A percentile compares a stretch with the other conserved stretches of the same genome.
phyloP scores from a whole-genome alignment of 2,113 vertebrate species.

The Jaculus jaculus region DNA sequence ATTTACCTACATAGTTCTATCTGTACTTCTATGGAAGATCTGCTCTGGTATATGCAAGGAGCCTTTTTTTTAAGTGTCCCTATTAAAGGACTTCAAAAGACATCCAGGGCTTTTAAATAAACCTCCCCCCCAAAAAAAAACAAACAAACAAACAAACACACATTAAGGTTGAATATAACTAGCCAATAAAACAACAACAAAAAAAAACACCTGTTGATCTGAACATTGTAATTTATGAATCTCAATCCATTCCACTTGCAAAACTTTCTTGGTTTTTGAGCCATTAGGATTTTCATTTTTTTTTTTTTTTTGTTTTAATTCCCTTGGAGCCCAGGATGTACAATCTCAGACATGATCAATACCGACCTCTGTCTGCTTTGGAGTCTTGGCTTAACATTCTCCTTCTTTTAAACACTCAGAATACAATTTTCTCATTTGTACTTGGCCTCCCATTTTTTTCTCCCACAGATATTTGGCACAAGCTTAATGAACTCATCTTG shows the following conservation, averaged over 20 bases:
- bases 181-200: background rate
- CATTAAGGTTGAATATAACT: background rate
- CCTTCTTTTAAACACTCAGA: slow-evolving; percentile 11
- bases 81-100: background rate
- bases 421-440: background rate
- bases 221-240: background rate
- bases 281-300: background rate
- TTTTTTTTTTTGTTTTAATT: background rate
- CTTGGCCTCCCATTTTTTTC: background rate
- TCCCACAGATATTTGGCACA: slow-evolving; percentile 30
- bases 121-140: too few relatives aligned
- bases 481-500: slow-evolving; percentile 51
- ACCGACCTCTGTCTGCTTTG: background rate
- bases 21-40: background rate
- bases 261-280: background rate
- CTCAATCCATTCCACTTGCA: background rate
- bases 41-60: background rate
- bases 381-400: background rate
- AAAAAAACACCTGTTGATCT: background rate
- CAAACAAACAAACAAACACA: too few relatives aligned
- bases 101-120: too few relatives aligned
- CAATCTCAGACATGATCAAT: background rate
- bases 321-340: background rate
- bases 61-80: background rate
- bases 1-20: background rate